Evolutionary conservation across 2,888 invertebrate species (phyloP), one percentile per base, ranked within the genome.

Genomic region (Folsomia candida): DNA sequence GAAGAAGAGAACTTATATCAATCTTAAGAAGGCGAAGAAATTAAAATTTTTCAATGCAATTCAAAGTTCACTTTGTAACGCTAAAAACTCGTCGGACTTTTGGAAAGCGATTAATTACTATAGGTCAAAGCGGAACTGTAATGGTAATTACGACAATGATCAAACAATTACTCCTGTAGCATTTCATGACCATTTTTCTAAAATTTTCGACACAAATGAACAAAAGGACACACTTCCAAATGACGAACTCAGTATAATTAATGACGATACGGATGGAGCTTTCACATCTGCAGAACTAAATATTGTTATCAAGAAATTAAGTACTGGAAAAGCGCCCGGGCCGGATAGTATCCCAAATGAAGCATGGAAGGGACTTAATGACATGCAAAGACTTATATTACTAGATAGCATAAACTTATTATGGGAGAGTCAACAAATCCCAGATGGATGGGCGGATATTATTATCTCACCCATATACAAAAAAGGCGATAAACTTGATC

Each of bases 301-400:
- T 6, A 14, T 22, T 4, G n/a, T 20, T 14, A 20, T 54, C 6
- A 18, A 20, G 54, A 54, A 54, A 54, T 54, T 54, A n/a, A 63
- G 22, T 29, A 29, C 20, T 20, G 29, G 29, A 4, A 68, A 68
- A 26, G 61, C 68, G 1, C 51, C 68, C 47, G 68, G 68, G 6
- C 47, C 28, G 51, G 68, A 68, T 26, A 61, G 68, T 20, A 68
- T 68, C 22, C 28, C 27, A 1, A 68, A 68, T 27, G 68, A 68
- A 51, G 28, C 61, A 1, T 61, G 9, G n/a, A 68, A 68, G 54
- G 27, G 51, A 51, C 24, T 68, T 1, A 24, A 60, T 1, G 24
- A 2, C 2, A 1, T 2, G 1, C n/a, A 47, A 1, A 51, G 37
- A 29, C 11, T 1, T 20, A 61, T 51, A 2, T 27, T 68, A 6